These are phyloP conservation scores for Lophotriccus pileatus DNA, from an alignment of 2,797 vertebrate genomes.

Conservation along the genomic window DNA sequence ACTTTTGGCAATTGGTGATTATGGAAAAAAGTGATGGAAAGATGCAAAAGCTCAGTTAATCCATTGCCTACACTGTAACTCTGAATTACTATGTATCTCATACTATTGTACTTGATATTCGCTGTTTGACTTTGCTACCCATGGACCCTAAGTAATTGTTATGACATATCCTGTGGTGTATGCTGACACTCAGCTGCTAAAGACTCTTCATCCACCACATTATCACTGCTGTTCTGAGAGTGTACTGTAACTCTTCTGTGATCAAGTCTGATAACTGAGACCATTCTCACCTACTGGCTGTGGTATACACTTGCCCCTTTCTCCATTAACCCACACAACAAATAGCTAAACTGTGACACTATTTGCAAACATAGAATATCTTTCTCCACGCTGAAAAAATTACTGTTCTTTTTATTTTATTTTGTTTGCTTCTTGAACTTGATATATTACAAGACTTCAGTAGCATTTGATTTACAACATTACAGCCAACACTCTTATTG, in stretches of 20 bases:
- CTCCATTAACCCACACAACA: background rate
- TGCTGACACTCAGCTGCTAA: background rate
- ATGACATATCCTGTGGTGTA: background rate
- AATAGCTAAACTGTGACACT: background rate
- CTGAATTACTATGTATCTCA: background rate
- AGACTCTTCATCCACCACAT: background rate
- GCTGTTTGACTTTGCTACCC: background rate
- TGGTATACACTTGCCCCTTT: background rate
- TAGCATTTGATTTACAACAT: constrained; percentile 22
- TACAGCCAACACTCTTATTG: background rate
- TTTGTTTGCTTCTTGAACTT: constrained; percentile 12
- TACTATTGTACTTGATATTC: background rate
- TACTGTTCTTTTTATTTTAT: background rate
- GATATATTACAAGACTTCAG: background rate
- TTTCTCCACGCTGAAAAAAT: background rate
- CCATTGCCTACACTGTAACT: background rate
- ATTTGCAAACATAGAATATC: background rate
- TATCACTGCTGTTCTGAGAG: background rate
- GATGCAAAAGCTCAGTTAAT: background rate
- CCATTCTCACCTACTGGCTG: background rate
- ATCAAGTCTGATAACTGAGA: background rate
- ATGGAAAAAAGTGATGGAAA: background rate
- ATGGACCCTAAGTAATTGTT: background rate
- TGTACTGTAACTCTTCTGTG: background rate
- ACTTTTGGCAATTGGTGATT: background rate